A percentile compares a stretch with the other conserved stretches of the same genome.
Evolutionary conservation across 2,113 vertebrate species (phyloP).

Genomic region (Dicaeum eximium): DNA sequence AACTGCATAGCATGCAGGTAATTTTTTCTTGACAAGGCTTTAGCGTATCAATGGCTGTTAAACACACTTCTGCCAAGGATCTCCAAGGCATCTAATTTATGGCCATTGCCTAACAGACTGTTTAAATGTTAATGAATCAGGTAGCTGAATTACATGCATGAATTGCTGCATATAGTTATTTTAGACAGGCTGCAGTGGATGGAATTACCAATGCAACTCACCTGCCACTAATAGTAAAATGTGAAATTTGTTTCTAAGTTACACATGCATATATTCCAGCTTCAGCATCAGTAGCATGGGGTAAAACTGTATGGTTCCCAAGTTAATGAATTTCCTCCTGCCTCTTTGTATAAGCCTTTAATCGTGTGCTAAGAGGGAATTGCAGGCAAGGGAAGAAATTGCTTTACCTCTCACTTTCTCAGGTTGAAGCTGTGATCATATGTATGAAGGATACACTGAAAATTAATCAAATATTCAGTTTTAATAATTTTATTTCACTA

Average conservation of each 20-base stretch:
- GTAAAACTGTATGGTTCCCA: not conserved
- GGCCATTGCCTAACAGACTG: constrained; percentile 6
- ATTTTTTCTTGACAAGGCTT: constrained; percentile 10
- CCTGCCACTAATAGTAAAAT: constrained; percentile 31
- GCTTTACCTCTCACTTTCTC: not conserved
- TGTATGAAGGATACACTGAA: not conserved
- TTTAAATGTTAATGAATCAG: constrained; percentile 59
- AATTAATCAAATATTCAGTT: not conserved
- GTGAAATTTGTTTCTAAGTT: constrained; percentile 23
- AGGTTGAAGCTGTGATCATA: not conserved
- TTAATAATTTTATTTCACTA: not conserved
- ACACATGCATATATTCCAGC: not conserved
- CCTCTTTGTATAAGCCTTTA: not conserved
- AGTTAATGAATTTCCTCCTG: constrained; percentile 3
- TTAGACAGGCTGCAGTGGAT: constrained; percentile 7
- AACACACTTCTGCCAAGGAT: not conserved
- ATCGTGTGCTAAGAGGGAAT: not conserved
- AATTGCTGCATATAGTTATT: constrained; percentile 19
- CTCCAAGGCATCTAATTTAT: constrained; percentile 44
- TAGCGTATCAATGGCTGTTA: not conserved
- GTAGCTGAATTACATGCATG: constrained; percentile 56
- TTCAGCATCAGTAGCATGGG: not conserved
- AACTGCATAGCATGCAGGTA: not conserved
- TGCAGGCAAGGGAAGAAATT: not conserved
- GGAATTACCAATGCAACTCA: constrained; percentile 4